Base-by-base conservation (phyloP, 2,113 vertebrate species). In the Martes martes region DNA sequence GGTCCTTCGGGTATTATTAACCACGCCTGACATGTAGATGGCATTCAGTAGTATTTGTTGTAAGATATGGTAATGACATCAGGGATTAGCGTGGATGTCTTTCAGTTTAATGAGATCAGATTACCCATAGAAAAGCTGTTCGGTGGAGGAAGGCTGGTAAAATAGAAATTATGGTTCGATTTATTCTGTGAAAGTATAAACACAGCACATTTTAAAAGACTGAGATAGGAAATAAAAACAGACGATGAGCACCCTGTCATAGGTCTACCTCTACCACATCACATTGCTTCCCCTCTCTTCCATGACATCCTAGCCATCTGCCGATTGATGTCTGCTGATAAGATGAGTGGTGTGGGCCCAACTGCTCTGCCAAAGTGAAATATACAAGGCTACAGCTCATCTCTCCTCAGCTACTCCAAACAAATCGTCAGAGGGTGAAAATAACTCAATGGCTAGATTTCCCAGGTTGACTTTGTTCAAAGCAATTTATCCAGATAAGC, bases 111-210 rank as follows among this genome's bases (percentile, higher is more conserved):
- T 79, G 36, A 96, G 57, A 65, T 92, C 59, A 52, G 33, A 19
- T 95, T 87, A 80, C 65, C 4, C 81, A 89, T 67, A 45, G 76
- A 73, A 91, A 90, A 76, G 47, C 84, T 79, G 16, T 67, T 91
- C 24, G 11, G 42, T 52, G 57, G 47, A 39, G n/a, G 65, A 69
- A 89, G 52, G 39, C 26, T 90, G 69, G 50, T 90, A 93, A 93
- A 95, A 80, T 96, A 84, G 55, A 95, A 85, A 63, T 61, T 47
- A 83, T 81, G 33, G 36, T 91, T 96, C 84, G 74, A 26, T 94
- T 96, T 96, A 94, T 92, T 90, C 78, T 69, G 36, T 81, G 81
- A 71, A 47, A 91, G 11, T 87, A 69, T 76, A 91, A 95, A 80
- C 9, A 63, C 9, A 92, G 31, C 65, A 57, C n/a, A 84, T 71